phyloP scores from a whole-genome alignment of 1,140 invertebrate species.

The Neelides sp. region DNA sequence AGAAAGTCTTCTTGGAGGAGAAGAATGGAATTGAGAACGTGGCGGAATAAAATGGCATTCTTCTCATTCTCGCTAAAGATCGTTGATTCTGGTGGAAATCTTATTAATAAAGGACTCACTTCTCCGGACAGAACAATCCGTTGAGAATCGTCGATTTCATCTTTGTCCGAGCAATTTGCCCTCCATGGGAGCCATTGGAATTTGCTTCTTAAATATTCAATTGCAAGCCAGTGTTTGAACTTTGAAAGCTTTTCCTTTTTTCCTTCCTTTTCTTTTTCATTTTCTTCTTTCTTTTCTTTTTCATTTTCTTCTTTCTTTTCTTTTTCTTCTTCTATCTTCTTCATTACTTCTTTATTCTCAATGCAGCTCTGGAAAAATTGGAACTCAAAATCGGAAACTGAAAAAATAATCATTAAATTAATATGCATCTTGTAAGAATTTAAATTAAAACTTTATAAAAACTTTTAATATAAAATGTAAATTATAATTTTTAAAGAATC shows the following conservation, averaged over 20 bases:
- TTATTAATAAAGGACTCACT: constrained; percentile 12
- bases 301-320: too few relatives aligned
- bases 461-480: background rate
- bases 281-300: background rate
- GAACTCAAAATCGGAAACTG: constrained; percentile 21
- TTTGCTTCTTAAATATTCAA: constrained; percentile 22
- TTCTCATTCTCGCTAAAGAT: constrained; percentile 9
- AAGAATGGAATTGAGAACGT: constrained; percentile 21
- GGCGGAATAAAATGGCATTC: constrained; percentile 20
- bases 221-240: constrained; percentile 16
- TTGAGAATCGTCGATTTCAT: constrained; percentile 22
- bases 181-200: constrained; percentile 24
- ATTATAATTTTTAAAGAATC: background rate
- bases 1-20: constrained; percentile 23
- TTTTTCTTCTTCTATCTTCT: background rate
- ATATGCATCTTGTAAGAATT: background rate
- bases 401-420: constrained; percentile 1
- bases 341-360: too few relatives aligned
- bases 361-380: constrained; percentile 11
- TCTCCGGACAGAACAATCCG: constrained; percentile 15
- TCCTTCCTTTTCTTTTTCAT: background rate
- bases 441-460: background rate
- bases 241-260: too few relatives aligned
- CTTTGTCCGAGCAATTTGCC: constrained; percentile 9
- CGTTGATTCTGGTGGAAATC: constrained; percentile 4